Evolutionary conservation across 2,113 vertebrate genomes (phyloP).

Genomic region (Brachyistius frenatus): DNA sequence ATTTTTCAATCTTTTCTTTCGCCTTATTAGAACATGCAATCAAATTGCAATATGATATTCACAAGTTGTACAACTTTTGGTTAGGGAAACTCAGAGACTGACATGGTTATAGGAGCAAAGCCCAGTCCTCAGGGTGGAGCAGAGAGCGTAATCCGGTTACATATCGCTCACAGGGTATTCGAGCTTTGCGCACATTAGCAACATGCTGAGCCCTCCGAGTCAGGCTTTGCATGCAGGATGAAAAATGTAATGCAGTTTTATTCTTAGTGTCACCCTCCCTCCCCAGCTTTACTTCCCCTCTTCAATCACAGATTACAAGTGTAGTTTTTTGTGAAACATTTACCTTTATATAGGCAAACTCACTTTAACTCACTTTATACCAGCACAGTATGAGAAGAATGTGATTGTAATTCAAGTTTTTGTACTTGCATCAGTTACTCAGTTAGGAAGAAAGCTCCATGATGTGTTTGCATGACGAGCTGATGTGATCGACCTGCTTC

Average conservation of each 20-base stretch:
- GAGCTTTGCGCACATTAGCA: constrained; percentile 74
- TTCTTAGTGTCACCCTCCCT: constrained; percentile 21
- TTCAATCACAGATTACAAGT: constrained; percentile 16
- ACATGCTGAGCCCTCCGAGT: constrained; percentile 55
- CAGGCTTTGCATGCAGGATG: constrained; percentile 59
- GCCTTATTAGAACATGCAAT: constrained; percentile 81
- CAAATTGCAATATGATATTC: constrained; percentile 74
- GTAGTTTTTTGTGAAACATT: constrained; percentile 37
- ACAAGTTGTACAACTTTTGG: constrained; percentile 55
- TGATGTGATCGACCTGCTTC: constrained; percentile 49
- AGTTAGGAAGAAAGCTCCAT: constrained; percentile 54
- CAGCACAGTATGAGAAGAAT: constrained; percentile 81
- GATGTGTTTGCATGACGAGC: constrained; percentile 72
- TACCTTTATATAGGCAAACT: constrained; percentile 42
- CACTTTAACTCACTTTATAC: constrained; percentile 72
- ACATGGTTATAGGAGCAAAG: constrained; percentile 67
- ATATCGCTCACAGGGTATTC: constrained; percentile 78
- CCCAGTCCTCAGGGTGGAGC: constrained; percentile 71
- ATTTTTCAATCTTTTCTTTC: constrained; percentile 62
- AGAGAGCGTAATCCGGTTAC: constrained; percentile 59
- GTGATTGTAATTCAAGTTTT: constrained; percentile 65
- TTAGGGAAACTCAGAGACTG: constrained; percentile 73
- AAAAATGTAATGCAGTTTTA: constrained; percentile 50
- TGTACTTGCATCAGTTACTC: constrained; percentile 55
- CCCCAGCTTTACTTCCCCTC: constrained; percentile 27